Percentiles rank a stretch among this genome's conserved stretches.
phyloP scores from a whole-genome alignment of 2,888 invertebrate species.

The Anthoptus insignis region DNA sequence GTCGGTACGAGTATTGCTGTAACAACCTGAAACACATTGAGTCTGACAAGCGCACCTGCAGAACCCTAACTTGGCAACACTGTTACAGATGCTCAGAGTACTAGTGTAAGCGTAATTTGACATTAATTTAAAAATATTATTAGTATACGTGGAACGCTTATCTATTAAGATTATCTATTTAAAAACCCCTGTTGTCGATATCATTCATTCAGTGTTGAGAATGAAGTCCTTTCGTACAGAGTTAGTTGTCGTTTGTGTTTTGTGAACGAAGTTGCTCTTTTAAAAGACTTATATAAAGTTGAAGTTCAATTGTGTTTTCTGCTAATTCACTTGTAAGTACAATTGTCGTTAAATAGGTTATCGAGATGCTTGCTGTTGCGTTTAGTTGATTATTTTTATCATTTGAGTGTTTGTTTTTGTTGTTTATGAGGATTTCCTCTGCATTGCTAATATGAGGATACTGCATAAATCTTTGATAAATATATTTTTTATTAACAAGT shows the following conservation, averaged over 20 bases:
- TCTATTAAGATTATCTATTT: conserved; percentile 82
- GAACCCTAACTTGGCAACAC: no score
- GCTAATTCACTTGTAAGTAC: conserved; percentile 25
- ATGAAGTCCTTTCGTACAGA: conserved; percentile 57
- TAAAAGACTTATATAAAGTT: conserved; percentile 32
- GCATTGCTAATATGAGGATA: conserved; percentile 4
- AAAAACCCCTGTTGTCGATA: conserved; percentile 74
- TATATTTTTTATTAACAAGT: neutral
- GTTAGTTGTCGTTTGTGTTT: conserved; percentile 51
- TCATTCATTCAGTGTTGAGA: conserved; percentile 72
- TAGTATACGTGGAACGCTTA: conserved; percentile 75
- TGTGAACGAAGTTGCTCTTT: conserved; percentile 44
- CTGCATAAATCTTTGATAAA: neutral
- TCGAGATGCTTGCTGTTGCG: conserved; percentile 29
- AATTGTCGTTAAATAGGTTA: conserved; percentile 22
- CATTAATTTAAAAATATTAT: no score
- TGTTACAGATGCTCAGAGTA: no score
- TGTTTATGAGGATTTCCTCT: conserved; percentile 8
- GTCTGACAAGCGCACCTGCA: no score
- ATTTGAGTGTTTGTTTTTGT: neutral
- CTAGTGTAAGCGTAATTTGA: no score
- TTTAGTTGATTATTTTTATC: conserved; percentile 24
- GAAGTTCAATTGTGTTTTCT: conserved; percentile 25
- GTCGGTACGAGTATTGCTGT: no score
- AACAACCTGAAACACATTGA: no score